Evolutionary conservation across 2,797 vertebrate genomes (phyloP), one percentile per base, ranked within the genome.

Genomic region (Balearica regulorum): DNA sequence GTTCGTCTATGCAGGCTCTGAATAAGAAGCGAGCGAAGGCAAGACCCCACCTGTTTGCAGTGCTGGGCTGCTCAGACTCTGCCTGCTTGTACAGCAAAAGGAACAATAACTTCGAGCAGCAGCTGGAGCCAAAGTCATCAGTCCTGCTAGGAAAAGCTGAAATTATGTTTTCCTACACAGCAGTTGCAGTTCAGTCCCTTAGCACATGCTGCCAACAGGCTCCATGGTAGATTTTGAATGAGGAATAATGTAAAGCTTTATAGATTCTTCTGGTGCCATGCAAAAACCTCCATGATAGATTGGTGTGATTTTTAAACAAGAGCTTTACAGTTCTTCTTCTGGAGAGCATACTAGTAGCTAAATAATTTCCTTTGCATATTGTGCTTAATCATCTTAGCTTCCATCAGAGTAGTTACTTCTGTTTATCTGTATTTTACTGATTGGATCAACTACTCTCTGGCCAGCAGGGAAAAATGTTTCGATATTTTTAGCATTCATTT

Each of bases 401-500:
- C 65, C 82, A 28, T 72, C 65, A 77, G 68, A 92, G 69, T 28
- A 69, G 71, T 66, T 85, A 85, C 33, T 83, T 89, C 41, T 89
- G 48, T 88, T 94, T 72, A 79, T 93, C 66, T 82, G 15, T 81
- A 26, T 89, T 83, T 89, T 80, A 91, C 41, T 83, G 77, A 84
- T 43, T 75, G 87, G 58, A 95, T 92, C 83, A 91, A 54, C 51
- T 68, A 39, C 51, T 69, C 62, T 93, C 68, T 93, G 91, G 75
- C 68, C 85, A 15, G 62, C 70, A 84, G 66, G 61, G 35, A 51
- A 93, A 89, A 83, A 80, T 29, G 9, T 35, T 89, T 93, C 39
- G 55, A 41, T 91, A 87, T 77, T 97, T 94, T 96, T 93, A 94
- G 80, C 83, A 26, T 82, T 78, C 25, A 3, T 87, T 95, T 94